A percentile compares a stretch with the other conserved stretches of the same genome.
phyloP scores from a whole-genome alignment of 2,113 vertebrate species.

The Alectura lathami region DNA sequence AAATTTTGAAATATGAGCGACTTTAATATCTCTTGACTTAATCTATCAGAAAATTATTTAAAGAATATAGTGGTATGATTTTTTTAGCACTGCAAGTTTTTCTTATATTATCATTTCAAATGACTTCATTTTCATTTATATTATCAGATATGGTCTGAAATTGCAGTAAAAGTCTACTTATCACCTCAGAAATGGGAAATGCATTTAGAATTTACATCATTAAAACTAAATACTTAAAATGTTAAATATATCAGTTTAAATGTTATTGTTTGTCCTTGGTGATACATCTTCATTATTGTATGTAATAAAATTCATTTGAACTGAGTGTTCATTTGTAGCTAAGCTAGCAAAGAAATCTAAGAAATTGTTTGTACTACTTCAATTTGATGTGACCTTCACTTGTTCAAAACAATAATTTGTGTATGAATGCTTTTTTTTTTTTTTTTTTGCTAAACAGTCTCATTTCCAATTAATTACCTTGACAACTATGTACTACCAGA shows the following conservation, averaged over 20 bases:
- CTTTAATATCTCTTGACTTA: not conserved
- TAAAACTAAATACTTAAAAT: not conserved
- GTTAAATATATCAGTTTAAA: not conserved
- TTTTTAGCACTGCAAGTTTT: not conserved
- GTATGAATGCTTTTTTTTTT: not conserved
- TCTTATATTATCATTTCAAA: not conserved
- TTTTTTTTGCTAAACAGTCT: not conserved
- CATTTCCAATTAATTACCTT: not conserved
- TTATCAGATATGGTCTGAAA: not conserved
- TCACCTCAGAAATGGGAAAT: not conserved
- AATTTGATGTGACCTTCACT: not conserved
- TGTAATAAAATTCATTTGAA: not conserved
- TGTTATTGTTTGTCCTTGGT: not conserved
- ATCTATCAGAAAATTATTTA: not conserved
- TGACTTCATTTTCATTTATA: not conserved
- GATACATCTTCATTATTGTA: not conserved
- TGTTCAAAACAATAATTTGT: not conserved
- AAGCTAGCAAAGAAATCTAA: not conserved
- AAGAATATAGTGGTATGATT: not conserved
- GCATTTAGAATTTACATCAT: not conserved
- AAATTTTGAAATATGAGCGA: not conserved
- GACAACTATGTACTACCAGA: not conserved
- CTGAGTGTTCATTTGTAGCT: not conserved
- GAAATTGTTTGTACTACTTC: not conserved
- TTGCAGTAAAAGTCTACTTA: not conserved